Conservation (phyloP, 92 coral and sea anemone species). For the Phenganax marumi region DNA sequence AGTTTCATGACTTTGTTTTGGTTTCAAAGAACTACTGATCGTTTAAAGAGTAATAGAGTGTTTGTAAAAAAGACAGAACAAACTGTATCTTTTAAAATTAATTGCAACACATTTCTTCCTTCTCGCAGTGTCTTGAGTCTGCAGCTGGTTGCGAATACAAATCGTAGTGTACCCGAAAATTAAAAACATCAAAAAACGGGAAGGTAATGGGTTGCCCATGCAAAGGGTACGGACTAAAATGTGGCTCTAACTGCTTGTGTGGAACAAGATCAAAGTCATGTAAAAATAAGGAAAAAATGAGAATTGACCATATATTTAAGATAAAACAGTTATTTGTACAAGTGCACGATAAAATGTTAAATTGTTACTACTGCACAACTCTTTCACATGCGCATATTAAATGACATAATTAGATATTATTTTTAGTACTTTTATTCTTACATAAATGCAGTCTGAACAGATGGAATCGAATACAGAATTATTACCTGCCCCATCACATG, state of each 20-base stretch:
- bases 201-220: slow-evolving; percentile 40
- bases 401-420: no score
- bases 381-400: no score
- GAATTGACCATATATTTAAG: not conserved
- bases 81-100: no score
- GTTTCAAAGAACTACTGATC: no score
- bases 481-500: not conserved
- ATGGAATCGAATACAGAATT: no score
- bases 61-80: no score
- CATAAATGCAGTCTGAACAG: no score
- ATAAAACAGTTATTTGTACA: not conserved
- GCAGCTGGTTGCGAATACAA: slow-evolving; percentile 29
- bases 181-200: slow-evolving; percentile 30
- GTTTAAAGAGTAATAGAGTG: no score
- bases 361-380: not conserved
- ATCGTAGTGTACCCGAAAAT: slow-evolving; percentile 34
- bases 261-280: slow-evolving; percentile 36
- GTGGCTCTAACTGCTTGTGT: slow-evolving; percentile 34
- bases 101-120: no score
- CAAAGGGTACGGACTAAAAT: slow-evolving; percentile 23
- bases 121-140: slow-evolving; percentile 27
- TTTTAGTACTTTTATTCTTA: no score
- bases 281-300: slow-evolving; percentile 25
- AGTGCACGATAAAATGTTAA: not conserved
- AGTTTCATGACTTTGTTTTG: no score